These are phyloP conservation scores for Drosophila pandora DNA, from an alignment of 1,140 invertebrate genomes.

Conservation along the genomic window DNA sequence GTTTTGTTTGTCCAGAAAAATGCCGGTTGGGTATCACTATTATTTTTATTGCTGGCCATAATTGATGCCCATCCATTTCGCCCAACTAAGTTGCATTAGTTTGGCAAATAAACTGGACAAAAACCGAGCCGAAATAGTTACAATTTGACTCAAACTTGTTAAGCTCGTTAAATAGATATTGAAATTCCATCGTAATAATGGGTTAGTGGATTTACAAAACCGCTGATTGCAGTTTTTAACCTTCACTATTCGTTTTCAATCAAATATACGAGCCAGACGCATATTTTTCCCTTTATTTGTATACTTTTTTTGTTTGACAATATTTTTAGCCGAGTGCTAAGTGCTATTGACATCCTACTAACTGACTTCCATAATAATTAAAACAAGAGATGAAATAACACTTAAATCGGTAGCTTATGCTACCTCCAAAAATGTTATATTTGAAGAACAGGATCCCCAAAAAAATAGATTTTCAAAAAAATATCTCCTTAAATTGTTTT, in stretches of 20 bases:
- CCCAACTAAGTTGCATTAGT: constrained; percentile 20
- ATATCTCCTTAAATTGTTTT: not conserved
- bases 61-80: constrained; percentile 4
- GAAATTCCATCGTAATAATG: constrained; percentile 12
- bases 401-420: not conserved
- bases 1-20: constrained; percentile 47
- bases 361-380: constrained; percentile 1
- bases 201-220: constrained; percentile 1
- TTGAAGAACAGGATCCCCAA: not conserved
- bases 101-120: constrained; percentile 22
- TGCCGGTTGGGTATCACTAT: constrained; percentile 39
- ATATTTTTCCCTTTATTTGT: constrained; percentile 61
- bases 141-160: constrained; percentile 57
- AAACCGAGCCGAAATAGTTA: constrained; percentile 27
- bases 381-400: constrained; percentile 24
- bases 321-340: constrained; percentile 57
- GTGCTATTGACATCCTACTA: constrained; percentile 6
- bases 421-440: not conserved
- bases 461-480: not conserved
- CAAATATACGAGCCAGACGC: constrained; percentile 49
- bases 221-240: not conserved
- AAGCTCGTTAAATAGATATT: constrained; percentile 10
- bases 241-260: constrained; percentile 25
- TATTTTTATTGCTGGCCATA: constrained; percentile 14
- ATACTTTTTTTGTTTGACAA: constrained; percentile 49